A percentile compares a stretch with the other conserved stretches of the same genome.
Evolutionary conservation across 2,113 vertebrate species (phyloP).

Genomic region (Silurus glanis): DNA sequence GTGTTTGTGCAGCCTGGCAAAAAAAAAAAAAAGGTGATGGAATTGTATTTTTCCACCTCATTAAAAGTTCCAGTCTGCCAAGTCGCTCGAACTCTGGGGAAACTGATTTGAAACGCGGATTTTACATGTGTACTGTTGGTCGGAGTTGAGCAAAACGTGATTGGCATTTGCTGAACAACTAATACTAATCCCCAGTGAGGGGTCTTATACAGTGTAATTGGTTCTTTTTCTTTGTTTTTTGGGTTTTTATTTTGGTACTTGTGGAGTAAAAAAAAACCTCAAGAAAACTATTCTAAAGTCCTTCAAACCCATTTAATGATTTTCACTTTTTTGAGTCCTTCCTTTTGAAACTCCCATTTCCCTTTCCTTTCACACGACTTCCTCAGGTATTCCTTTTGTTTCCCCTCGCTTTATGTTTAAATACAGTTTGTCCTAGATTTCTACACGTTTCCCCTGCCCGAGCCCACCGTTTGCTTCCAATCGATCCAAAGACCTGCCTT

Average conservation of each 20-base stretch:
- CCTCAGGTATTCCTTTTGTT: neutral
- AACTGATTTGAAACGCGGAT: constrained; percentile 25
- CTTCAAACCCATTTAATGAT: neutral
- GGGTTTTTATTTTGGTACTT: neutral
- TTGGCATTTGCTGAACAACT: constrained; percentile 26
- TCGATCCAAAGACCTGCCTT: neutral
- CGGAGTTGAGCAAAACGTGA: constrained; percentile 38
- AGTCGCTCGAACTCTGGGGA: constrained; percentile 44
- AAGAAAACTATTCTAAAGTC: neutral
- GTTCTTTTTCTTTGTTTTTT: constrained; percentile 10
- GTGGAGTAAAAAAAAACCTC: constrained; percentile 17
- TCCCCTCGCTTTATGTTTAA: neutral
- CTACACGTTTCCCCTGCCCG: neutral
- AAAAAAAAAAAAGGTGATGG: constrained; percentile 54
- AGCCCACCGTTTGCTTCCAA: neutral
- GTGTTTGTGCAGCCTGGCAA: constrained; percentile 54
- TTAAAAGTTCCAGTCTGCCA: constrained; percentile 62
- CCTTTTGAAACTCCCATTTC: neutral
- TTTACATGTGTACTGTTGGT: constrained; percentile 21
- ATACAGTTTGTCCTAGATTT: neutral
- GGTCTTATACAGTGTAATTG: constrained; percentile 42
- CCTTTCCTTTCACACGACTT: neutral
- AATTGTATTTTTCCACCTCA: constrained; percentile 60
- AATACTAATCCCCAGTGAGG: constrained; percentile 26
- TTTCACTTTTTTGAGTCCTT: neutral